Percentiles rank a stretch among this genome's conserved stretches.
phyloP scores from a whole-genome alignment of 2,797 vertebrate genomes.

The Scarus forsteni region DNA sequence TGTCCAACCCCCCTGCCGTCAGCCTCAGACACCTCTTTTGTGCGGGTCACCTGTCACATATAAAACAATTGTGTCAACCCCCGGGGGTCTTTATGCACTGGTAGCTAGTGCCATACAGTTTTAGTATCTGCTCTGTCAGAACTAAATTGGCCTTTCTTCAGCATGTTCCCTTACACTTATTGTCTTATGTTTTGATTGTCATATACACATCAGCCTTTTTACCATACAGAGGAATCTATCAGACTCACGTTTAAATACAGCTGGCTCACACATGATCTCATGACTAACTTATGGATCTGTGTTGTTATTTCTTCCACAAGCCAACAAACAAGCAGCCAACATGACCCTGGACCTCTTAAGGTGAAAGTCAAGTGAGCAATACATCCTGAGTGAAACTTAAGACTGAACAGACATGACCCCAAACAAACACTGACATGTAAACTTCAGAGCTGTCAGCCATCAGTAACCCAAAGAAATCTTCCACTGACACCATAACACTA shows the following conservation, averaged over 20 bases:
- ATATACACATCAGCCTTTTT: background rate
- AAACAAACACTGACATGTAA: background rate
- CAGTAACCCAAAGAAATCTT: background rate
- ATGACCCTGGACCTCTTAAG: constrained; percentile 18
- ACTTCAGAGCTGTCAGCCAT: background rate
- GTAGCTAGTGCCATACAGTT: background rate
- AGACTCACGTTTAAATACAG: background rate
- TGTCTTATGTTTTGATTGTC: background rate
- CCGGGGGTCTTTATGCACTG: background rate
- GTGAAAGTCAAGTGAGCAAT: constrained; percentile 16
- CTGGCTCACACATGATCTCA: background rate
- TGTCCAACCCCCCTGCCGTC: no score
- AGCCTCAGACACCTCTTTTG: no score
- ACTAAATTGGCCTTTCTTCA: background rate
- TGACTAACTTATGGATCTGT: constrained; percentile 8
- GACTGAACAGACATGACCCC: constrained; percentile 7
- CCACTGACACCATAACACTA: background rate
- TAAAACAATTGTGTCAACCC: background rate
- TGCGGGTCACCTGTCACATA: no score
- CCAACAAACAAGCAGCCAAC: constrained; percentile 9
- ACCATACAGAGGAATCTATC: background rate
- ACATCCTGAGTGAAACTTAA: constrained; percentile 31
- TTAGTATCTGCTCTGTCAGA: background rate
- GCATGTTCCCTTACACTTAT: background rate
- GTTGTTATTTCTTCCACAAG: constrained; percentile 14